Percentiles rank a stretch among this genome's conserved stretches.
phyloP scores from a whole-genome alignment of 1,140 invertebrate genomes.

The Camponotus pennsylvanicus region DNA sequence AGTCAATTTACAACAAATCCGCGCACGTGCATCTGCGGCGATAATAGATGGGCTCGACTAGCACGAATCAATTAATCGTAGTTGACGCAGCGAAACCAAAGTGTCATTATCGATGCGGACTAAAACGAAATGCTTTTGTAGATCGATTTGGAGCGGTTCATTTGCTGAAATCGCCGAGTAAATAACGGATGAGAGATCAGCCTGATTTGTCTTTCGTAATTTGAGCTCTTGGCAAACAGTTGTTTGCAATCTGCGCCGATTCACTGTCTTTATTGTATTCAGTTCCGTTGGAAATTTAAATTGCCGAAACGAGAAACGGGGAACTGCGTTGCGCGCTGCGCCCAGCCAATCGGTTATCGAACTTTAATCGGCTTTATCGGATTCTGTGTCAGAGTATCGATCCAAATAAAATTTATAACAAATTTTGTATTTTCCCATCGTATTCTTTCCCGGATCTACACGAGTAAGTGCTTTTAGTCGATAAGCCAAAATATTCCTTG shows the following conservation, averaged over 20 bases:
- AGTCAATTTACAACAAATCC: slow-evolving; percentile 64
- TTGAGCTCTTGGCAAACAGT: slow-evolving; percentile 47
- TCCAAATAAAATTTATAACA: slow-evolving; percentile 51
- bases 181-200: slow-evolving; percentile 54
- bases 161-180: slow-evolving; percentile 69
- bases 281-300: slow-evolving; percentile 59
- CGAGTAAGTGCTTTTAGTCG: slow-evolving; percentile 12
- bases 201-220: slow-evolving; percentile 67
- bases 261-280: slow-evolving; percentile 59
- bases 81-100: slow-evolving; percentile 73
- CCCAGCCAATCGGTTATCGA: slow-evolving; percentile 22
- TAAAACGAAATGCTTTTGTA: slow-evolving; percentile 70
- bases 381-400: slow-evolving; percentile 54
- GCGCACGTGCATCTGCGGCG: slow-evolving; percentile 42
- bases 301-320: slow-evolving; percentile 46
- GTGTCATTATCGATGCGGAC: slow-evolving; percentile 74
- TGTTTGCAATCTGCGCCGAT: slow-evolving; percentile 52
- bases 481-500: slow-evolving; percentile 11
- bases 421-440: slow-evolving; percentile 23
- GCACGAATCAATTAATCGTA: slow-evolving; percentile 78
- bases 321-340: slow-evolving; percentile 25
- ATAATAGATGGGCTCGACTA: slow-evolving; percentile 68
- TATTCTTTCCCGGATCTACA: slow-evolving; percentile 10
- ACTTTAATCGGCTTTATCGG: slow-evolving; percentile 60
- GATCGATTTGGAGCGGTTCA: slow-evolving; percentile 67